phyloP scores from a whole-genome alignment of 92 coral and sea anemone genomes.

The Parazoanthus darwini region DNA sequence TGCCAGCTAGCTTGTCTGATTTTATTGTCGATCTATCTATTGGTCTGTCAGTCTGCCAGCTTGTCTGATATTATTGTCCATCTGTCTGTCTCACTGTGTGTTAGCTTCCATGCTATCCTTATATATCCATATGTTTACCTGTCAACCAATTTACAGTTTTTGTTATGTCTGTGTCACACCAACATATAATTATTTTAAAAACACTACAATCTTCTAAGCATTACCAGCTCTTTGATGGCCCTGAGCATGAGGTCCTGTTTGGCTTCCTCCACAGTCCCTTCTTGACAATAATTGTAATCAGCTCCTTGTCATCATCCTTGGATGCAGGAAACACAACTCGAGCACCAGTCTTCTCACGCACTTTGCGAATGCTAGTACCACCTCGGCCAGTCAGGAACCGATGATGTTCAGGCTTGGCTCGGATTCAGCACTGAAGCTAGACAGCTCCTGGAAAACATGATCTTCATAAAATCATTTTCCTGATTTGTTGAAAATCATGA shows the following conservation, averaged over 20 bases:
- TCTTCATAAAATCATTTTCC: not conserved
- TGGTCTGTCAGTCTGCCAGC: not conserved
- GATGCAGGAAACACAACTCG: constrained; percentile 91
- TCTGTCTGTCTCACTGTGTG: not conserved
- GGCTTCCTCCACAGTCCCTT: constrained; percentile 93
- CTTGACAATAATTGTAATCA: constrained; percentile 94
- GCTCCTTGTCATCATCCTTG: constrained; percentile 94
- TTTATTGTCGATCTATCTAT: not conserved
- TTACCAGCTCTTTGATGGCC: constrained; percentile 93
- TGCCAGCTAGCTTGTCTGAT: not conserved
- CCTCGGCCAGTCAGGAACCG: constrained; percentile 98
- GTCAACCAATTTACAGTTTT: no score
- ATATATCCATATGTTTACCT: not conserved
- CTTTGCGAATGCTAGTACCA: constrained; percentile 92
- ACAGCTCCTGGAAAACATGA: constrained; percentile 70
- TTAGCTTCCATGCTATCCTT: not conserved
- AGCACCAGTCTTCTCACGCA: constrained; percentile 98
- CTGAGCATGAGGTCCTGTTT: constrained; percentile 88
- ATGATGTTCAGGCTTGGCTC: constrained; percentile 97
- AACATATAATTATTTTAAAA: no score
- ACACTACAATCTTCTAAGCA: not conserved
- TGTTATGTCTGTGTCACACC: not conserved
- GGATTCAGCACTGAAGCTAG: constrained; percentile 87
- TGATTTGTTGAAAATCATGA: not conserved
- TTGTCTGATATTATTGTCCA: not conserved